Evolutionary conservation across 2,888 invertebrate species (phyloP), one percentile per base, ranked within the genome.

Genomic region (Onthophagus sagittarius): DNA sequence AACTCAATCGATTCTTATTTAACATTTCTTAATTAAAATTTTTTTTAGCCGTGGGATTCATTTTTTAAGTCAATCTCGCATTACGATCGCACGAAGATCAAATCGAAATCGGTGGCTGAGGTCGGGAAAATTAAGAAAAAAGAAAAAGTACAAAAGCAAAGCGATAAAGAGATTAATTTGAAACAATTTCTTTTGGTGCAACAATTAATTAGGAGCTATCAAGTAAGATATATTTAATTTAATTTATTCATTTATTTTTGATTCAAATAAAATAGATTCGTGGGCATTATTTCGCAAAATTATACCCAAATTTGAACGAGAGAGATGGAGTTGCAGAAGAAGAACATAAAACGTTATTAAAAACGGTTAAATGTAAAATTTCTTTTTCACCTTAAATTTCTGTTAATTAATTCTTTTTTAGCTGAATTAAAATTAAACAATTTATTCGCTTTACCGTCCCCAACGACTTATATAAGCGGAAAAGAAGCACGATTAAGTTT

Each of bases 391-490:
- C 5, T 53, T 1, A 53, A 53, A 53, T 53, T 53, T 7, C 1
- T 53, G 7, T 33, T 33, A 33, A 33, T 53, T 53, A 53, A 7
- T 53, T 53, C 2, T 7, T 23, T 3, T 23, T 23, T 23, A 53
- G 39, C 39, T 4, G 39, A 53, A 53, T 53, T 53, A 53, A 53
- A 53, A 53, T 53, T 53, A 4, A 53, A 11, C 6, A 53, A 53
- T 53, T 9, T 9, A 7, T 53, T 53, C 5, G 7, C 39, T 4
- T 11, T 53, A 0, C 75, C 82, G 9, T 77, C 78, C 5, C 73
- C 77, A 0, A 75, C 79, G 5, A 83, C 83, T 0, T 74, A 78
- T 4, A 83, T 84, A 13, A 84, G 82, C 0, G 84, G 83, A 3
- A 73, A 78, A 0, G 80, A 78, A 62, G 79, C 77, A 5, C 76